Percentiles rank a stretch among this genome's conserved stretches.
phyloP scores from a whole-genome alignment of 2,113 vertebrate genomes.

The Illadopsis cleaveri region DNA sequence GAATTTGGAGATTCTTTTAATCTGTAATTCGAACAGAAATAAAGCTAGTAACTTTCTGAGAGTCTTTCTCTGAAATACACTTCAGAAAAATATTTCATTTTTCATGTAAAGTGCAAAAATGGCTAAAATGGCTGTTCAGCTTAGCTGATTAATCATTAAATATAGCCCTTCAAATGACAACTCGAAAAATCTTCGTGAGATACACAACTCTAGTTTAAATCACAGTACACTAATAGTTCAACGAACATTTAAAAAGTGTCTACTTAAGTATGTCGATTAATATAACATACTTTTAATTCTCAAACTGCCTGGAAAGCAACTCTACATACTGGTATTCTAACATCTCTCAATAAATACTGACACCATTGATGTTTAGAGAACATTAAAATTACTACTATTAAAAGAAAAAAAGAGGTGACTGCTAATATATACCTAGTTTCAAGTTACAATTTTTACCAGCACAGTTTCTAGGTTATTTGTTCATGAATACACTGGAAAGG shows the following conservation, averaged over 20 bases:
- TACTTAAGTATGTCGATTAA: background rate
- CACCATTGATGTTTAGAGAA: background rate
- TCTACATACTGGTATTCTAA: background rate
- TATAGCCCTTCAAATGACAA: accelerated
- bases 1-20: background rate
- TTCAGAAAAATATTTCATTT: background rate
- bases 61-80: background rate
- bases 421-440: background rate
- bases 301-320: background rate
- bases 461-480: background rate
- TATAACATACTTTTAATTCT: background rate
- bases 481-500: accelerated
- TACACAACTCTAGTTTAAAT: background rate
- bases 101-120: background rate
- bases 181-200: background rate
- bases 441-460: background rate
- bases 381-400: background rate
- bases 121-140: background rate
- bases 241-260: accelerated
- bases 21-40: background rate
- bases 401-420: background rate
- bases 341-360: background rate
- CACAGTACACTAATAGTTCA: accelerated
- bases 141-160: background rate
- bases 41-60: background rate